Evolutionary conservation across 2,797 vertebrate species (phyloP).

Genomic region (Lepus townsendii): DNA sequence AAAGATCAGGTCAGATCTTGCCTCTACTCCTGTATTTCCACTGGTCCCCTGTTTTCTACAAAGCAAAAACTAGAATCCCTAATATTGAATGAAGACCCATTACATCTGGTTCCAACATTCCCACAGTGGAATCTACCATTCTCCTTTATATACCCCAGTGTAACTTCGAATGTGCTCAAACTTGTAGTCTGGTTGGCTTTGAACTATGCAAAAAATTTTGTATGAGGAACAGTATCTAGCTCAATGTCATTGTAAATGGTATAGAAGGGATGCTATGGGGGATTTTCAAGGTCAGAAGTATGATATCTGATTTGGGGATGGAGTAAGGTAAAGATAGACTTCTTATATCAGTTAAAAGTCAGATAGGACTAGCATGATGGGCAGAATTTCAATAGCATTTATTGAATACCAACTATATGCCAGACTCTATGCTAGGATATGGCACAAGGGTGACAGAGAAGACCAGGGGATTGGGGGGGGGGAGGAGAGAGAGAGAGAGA

Average conservation of each 20-base stretch:
- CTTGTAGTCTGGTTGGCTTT: not conserved
- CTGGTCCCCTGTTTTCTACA: not conserved
- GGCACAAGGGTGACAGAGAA: not conserved
- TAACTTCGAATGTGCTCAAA: slow-evolving; percentile 11
- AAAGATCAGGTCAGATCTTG: not conserved
- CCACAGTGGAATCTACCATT: not conserved
- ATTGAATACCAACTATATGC: not conserved
- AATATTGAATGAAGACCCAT: not conserved
- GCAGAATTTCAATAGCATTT: not conserved
- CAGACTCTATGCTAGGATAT: not conserved
- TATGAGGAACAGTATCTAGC: not conserved
- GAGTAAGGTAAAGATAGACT: not conserved
- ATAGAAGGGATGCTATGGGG: not conserved
- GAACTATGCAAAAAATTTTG: not conserved
- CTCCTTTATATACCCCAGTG: not conserved
- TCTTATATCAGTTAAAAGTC: not conserved
- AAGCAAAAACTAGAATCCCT: not conserved
- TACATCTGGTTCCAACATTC: not conserved
- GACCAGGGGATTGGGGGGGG: not conserved
- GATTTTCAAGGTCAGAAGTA: not conserved
- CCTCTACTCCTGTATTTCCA: not conserved
- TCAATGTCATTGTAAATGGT: not conserved
- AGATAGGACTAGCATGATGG: not conserved
- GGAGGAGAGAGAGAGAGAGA: no score
- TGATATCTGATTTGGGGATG: not conserved